Evolutionary conservation across 1,140 invertebrate species (phyloP), one percentile per base, ranked within the genome.

Genomic region (Acromyrmex echinatior): DNA sequence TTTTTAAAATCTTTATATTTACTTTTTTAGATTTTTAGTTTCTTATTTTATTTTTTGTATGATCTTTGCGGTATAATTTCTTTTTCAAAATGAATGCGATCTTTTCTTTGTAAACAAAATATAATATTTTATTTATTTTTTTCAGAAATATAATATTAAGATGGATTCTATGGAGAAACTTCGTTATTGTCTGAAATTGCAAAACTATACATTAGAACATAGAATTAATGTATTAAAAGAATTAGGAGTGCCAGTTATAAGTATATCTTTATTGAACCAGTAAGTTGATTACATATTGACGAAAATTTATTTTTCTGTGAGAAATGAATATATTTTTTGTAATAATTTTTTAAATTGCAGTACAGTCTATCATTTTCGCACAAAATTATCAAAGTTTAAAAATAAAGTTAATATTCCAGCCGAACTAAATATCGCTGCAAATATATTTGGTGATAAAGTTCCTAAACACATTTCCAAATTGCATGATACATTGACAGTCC

Each of bases 381-480:
- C 85, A 62, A n/a, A 63, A 5, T 9, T 86, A 3, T 4, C 0
- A 0, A 1, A 14, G 51, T 93, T 96, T 51, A 96, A 95, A 92
- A 81, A 87, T 9, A 25, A 53, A 58, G 76, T 88, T 56, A 70
- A 92, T 31, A 92, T 96, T 68, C 81, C 91, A 39, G 0, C 18
- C 6, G 31, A 92, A 31, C n/a, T 93, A 25, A 95, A 95, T 86
- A 87, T 96, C 56, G 94, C 95, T 89, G 92, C 95, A 84, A 95
- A 90, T 88, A 88, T 96, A 94, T 95, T 77, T 87, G 65, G 49
- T 49, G 93, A 0, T 25, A 2, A 88, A 73, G 77, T 78, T 80
- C 25, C 70, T 31, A 94, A 28, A 78, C 91, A 70, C 93, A 93
- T 94, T 94, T 94, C 7, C 94, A 92, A 91, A 94, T 93, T 81